Conservation (phyloP, 1,140 invertebrate species). For the Steinernema feltiae region DNA sequence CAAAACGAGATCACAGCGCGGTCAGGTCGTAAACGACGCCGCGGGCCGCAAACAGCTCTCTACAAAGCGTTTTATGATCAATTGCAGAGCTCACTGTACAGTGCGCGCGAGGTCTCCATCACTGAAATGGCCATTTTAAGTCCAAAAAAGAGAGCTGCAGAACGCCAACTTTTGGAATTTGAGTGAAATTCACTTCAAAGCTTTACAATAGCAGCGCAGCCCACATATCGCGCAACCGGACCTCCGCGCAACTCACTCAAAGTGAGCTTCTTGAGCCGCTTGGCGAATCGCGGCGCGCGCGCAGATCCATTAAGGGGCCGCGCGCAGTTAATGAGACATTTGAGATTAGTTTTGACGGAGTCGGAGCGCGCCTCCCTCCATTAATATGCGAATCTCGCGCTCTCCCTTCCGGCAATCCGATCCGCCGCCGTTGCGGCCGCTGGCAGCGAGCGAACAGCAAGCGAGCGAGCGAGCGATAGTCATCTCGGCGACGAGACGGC, state of each 20-base stretch:
- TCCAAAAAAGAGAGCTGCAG: too few relatives aligned
- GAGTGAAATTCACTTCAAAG: too few relatives aligned
- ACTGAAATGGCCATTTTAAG: too few relatives aligned
- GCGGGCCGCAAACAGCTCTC: too few relatives aligned
- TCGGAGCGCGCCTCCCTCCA: not conserved
- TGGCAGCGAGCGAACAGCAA: too few relatives aligned
- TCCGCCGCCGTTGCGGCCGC: not conserved
- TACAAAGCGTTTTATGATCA: too few relatives aligned
- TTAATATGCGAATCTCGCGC: not conserved
- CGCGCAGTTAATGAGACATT: not conserved
- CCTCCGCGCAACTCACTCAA: not conserved
- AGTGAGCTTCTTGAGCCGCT: not conserved
- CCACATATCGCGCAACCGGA: not conserved
- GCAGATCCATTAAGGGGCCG: not conserved
- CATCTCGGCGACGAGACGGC: not conserved
- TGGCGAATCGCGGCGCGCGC: not conserved
- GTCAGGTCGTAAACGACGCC: too few relatives aligned
- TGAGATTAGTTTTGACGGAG: not conserved
- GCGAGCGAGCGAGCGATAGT: not conserved
- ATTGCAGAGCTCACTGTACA: too few relatives aligned
- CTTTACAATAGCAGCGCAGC: too few relatives aligned
- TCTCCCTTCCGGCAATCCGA: not conserved
- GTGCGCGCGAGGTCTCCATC: too few relatives aligned
- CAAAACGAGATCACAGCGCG: too few relatives aligned
- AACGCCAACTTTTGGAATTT: too few relatives aligned